Evolutionary conservation across 2,888 invertebrate species (phyloP), one percentile per base, ranked within the genome.

Genomic region (Graphium colonna): DNA sequence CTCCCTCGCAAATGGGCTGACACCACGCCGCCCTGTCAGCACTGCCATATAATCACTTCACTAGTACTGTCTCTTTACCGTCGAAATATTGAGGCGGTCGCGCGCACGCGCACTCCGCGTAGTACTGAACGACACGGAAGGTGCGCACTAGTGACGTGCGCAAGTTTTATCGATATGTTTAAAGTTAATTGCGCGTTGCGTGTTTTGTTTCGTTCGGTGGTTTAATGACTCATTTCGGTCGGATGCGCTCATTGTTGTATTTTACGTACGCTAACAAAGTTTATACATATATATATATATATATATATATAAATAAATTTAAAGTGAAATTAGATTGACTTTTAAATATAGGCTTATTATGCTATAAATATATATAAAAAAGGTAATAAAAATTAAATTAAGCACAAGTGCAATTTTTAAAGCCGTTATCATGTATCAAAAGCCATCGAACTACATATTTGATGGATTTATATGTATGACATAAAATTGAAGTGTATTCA

Each of bases 1-100:
- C 61, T 73, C 75, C 73, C 77, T 75, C 62, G 71, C 71, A 78
- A 79, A 82, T 69, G 77, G 80, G 73, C 83, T 80, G 63, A 81
- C 81, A 75, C 79, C 78, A 84, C 79, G 79, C 68, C 75, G 75
- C 67, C 78, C 78, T 67, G 72, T 82, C 80, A 80, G 79, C 78
- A 86, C 84, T 86, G 88, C 86, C 87, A 88, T 88, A 87, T 82
- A 83, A 85, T 67, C 68, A 73, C 69, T 75, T 72, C 41, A 26
- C 69, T 70, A 67, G 60, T 60, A 61, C 57, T 51, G 53, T 56
- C 60, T 44, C 52, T 52, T 64, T 59, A 58, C 63, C 61, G 61
- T 62, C 59, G 56, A 67, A 66, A 68, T 69, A 65, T 62, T 61
- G 63, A 80, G 73, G 79, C 85, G 81, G 68, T 79, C 74, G 79